Conservation (phyloP, 2,113 vertebrate genomes). For the Mesembrinibis cayennensis region DNA sequence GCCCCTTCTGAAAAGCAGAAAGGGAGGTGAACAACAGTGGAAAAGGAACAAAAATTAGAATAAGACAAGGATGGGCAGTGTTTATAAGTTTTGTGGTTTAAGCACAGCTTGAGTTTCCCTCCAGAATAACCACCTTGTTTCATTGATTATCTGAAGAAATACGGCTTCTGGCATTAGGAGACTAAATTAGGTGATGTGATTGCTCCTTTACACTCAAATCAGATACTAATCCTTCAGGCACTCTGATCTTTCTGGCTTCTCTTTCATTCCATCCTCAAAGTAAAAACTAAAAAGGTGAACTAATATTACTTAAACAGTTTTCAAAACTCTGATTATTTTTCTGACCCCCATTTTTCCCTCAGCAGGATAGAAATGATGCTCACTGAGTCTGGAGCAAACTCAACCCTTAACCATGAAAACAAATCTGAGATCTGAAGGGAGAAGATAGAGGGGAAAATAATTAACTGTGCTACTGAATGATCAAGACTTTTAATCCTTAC, state of each 20-base stretch:
- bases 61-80: background rate
- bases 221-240: background rate
- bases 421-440: background rate
- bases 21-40: background rate
- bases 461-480: background rate
- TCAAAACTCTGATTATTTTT: background rate
- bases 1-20: background rate
- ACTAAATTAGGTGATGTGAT: background rate
- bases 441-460: background rate
- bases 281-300: conserved; percentile 4
- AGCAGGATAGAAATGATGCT: background rate
- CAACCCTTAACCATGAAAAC: background rate
- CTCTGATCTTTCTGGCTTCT: background rate
- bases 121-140: background rate
- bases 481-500: conserved; percentile 3
- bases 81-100: background rate
- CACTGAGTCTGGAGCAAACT: background rate
- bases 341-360: background rate
- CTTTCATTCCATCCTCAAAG: background rate
- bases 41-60: background rate
- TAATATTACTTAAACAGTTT: background rate
- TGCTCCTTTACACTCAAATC: conserved; percentile 4
- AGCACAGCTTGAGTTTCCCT: background rate
- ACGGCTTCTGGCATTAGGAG: background rate
- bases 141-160: background rate